These are phyloP conservation scores for Cynoglossus semilaevis DNA, from an alignment of 2,113 vertebrate genomes.

Conservation along the genomic window DNA sequence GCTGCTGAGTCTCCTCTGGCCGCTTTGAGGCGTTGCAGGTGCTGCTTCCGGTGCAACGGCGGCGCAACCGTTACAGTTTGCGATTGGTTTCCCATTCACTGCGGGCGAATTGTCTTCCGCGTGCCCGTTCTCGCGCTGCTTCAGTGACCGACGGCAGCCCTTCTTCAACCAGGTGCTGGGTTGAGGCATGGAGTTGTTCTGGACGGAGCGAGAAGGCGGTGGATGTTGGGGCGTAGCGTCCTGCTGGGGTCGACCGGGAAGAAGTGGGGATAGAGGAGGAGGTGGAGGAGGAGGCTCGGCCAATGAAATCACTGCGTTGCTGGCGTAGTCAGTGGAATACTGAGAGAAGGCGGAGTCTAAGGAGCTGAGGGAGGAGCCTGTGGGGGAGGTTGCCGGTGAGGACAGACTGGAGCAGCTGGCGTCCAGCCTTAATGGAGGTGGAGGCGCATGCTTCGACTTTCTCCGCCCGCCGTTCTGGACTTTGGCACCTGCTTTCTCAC, in stretches of 20 bases:
- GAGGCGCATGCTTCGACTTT: constrained; percentile 71
- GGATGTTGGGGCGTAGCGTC: constrained; percentile 26
- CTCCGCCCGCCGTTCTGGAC: constrained; percentile 60
- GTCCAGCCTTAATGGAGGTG: constrained; percentile 73
- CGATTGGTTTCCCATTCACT: constrained; percentile 25
- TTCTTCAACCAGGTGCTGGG: constrained; percentile 80
- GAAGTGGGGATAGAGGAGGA: constrained; percentile 34
- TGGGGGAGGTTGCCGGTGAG: constrained; percentile 85
- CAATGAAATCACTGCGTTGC: constrained; percentile 65
- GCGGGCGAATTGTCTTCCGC: constrained; percentile 45
- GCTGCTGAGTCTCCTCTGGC: constrained; percentile 37
- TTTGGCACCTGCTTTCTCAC: constrained; percentile 74
- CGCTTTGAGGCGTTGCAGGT: neutral
- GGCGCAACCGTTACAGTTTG: constrained; percentile 5
- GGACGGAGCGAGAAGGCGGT: constrained; percentile 55
- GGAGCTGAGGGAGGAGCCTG: constrained; percentile 86
- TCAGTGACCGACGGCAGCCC: constrained; percentile 76
- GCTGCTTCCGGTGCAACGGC: neutral
- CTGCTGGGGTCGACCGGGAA: constrained; percentile 23
- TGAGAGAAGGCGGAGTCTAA: constrained; percentile 90
- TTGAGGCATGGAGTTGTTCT: constrained; percentile 63
- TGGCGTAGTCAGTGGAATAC: constrained; percentile 84
- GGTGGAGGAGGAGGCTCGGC: constrained; percentile 20
- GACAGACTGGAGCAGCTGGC: constrained; percentile 88
- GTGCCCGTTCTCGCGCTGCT: constrained; percentile 61